These are phyloP conservation scores for Oncorhynchus gorbuscha DNA, from an alignment of 2,113 vertebrate species.

Conservation along the genomic window DNA sequence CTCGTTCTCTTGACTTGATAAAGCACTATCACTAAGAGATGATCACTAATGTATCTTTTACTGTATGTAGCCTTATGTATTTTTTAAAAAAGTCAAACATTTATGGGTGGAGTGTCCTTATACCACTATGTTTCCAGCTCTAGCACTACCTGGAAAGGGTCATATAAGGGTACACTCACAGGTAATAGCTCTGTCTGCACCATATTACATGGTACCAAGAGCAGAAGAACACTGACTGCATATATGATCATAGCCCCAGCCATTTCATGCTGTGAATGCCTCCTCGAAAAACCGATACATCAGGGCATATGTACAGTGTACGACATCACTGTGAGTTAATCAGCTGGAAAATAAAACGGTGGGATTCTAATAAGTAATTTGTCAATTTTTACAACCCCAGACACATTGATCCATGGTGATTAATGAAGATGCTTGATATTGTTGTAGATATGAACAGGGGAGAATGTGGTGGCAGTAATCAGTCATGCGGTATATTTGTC, in stretches of 20 bases:
- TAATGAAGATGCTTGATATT: constrained; percentile 79
- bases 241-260: background rate
- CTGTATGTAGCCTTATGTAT: too few relatives aligned
- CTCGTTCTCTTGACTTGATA: too few relatives aligned
- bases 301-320: constrained; percentile 69
- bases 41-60: too few relatives aligned
- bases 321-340: constrained; percentile 76
- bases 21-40: too few relatives aligned
- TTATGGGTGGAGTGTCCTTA: background rate
- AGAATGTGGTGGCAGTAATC: constrained; percentile 73
- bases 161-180: background rate
- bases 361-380: constrained; percentile 82
- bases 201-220: background rate
- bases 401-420: constrained; percentile 78
- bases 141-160: background rate
- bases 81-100: too few relatives aligned
- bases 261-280: background rate
- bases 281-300: constrained; percentile 73
- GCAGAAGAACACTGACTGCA: background rate
- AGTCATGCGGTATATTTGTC: constrained; percentile 73
- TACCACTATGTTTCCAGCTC: background rate
- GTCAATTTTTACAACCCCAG: constrained; percentile 80
- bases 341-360: constrained; percentile 79
- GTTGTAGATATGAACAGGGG: constrained; percentile 75
- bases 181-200: background rate